Conservation (phyloP, 2,113 vertebrate genomes). For the Cyanoramphus novaezelandiae region DNA sequence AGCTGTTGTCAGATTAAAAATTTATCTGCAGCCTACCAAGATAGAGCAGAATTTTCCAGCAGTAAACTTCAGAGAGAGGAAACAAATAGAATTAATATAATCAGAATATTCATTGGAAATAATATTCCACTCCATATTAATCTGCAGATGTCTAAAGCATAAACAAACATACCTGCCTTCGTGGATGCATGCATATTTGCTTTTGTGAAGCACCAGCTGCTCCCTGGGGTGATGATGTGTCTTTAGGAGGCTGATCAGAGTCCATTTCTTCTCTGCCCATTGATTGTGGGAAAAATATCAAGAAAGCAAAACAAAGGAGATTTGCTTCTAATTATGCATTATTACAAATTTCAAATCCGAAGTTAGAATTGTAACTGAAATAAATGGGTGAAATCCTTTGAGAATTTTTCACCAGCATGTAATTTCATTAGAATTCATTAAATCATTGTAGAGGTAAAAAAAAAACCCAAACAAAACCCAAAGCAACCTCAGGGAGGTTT, state of each 20-base stretch:
- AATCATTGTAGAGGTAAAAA: neutral
- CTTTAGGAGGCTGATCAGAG: neutral
- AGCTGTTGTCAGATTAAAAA: constrained; percentile 46
- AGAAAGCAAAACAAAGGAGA: neutral
- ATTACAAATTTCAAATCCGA: constrained; percentile 13
- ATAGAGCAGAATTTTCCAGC: neutral
- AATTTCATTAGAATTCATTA: constrained; percentile 44
- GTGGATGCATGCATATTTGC: neutral
- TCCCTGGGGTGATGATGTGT: neutral
- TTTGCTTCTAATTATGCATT: neutral
- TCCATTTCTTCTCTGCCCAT: neutral
- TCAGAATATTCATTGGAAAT: constrained; percentile 30
- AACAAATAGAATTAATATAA: constrained; percentile 55
- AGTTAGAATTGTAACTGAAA: constrained; percentile 5
- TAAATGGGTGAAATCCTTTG: constrained; percentile 11
- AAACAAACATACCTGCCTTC: neutral
- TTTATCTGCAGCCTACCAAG: constrained; percentile 26
- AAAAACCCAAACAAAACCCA: neutral
- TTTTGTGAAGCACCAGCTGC: neutral
- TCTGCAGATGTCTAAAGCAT: neutral
- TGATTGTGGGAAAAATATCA: neutral
- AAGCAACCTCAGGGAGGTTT: neutral
- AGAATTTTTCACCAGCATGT: neutral
- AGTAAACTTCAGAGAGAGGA: neutral
- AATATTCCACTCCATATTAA: neutral